A percentile compares a stretch with the other conserved stretches of the same genome.
Conservation (phyloP, 2,888 invertebrate genomes). For the Oscheius sp. region DNA sequence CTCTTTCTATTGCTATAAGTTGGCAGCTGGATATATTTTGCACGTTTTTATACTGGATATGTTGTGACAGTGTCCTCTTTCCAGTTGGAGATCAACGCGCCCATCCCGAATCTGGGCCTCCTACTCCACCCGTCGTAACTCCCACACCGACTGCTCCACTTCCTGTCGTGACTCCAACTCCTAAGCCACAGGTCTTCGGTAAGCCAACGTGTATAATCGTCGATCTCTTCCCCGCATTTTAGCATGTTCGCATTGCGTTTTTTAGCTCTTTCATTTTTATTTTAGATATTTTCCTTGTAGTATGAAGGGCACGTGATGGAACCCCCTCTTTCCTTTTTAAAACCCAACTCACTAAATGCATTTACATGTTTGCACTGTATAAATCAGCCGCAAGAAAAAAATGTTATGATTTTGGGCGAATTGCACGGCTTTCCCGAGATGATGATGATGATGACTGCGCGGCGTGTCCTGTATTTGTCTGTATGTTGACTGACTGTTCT, state of each 20-base stretch:
- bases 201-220: neutral
- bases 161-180: neutral
- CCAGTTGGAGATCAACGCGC: conserved; percentile 67
- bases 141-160: conserved; percentile 13
- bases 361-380: conserved; percentile 1
- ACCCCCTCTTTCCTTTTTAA: neutral
- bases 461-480: conserved; percentile 24
- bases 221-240: neutral
- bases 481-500: neutral
- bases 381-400: neutral
- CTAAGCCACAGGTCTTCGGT: conserved; percentile 7
- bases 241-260: conserved; percentile 13
- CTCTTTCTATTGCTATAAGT: too few species aligned
- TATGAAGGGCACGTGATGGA: neutral
- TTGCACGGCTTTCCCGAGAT: conserved; percentile 22
- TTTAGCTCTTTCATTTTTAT: neutral
- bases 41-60: neutral
- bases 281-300: neutral
- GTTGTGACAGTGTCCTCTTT: conserved; percentile 36
- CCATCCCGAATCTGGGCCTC: conserved; percentile 61
- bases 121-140: conserved; percentile 11
- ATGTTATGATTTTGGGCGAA: conserved; percentile 3
- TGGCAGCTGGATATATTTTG: too few species aligned
- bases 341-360: neutral
- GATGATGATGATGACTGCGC: conserved; percentile 8